Conservation (phyloP, 2,888 invertebrate genomes). For the Epirrhoe alternata region DNA sequence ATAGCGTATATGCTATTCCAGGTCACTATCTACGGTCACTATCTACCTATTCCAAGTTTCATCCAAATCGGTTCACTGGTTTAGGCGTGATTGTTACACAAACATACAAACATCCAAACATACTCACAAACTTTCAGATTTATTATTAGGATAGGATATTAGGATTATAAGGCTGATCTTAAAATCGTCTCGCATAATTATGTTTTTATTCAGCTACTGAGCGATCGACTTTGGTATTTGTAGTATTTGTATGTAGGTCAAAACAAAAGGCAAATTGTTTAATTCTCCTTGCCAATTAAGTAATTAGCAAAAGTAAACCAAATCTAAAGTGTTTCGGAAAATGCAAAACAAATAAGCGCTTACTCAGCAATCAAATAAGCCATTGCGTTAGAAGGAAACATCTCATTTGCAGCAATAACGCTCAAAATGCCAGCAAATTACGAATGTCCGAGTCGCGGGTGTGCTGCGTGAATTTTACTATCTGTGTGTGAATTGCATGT, state of each 20-base stretch:
- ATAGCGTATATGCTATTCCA: too few relatives aligned
- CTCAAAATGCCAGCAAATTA: constrained; percentile 43
- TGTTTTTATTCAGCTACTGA: too few relatives aligned
- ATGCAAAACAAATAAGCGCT: constrained; percentile 27
- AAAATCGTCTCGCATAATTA: too few relatives aligned
- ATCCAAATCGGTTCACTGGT: too few relatives aligned
- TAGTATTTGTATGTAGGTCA: not conserved
- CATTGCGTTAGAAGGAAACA: constrained; percentile 49
- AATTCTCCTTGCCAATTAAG: not conserved
- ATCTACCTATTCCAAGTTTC: too few relatives aligned
- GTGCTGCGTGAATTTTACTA: not conserved
- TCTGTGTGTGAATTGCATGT: not conserved
- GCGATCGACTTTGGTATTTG: too few relatives aligned
- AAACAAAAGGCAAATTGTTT: constrained; percentile 2
- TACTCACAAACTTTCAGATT: too few relatives aligned
- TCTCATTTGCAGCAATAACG: constrained; percentile 56
- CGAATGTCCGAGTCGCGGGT: not conserved
- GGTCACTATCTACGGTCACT: too few relatives aligned
- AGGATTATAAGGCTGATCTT: too few relatives aligned
- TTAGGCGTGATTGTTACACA: too few relatives aligned
- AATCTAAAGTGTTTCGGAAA: constrained; percentile 9
- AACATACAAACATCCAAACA: too few relatives aligned
- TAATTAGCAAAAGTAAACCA: constrained; percentile 15
- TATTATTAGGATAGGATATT: too few relatives aligned
- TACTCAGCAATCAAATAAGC: constrained; percentile 45